Base-by-base conservation (phyloP, 2,888 invertebrate genomes). In the Conops quadrifasciatus region DNA sequence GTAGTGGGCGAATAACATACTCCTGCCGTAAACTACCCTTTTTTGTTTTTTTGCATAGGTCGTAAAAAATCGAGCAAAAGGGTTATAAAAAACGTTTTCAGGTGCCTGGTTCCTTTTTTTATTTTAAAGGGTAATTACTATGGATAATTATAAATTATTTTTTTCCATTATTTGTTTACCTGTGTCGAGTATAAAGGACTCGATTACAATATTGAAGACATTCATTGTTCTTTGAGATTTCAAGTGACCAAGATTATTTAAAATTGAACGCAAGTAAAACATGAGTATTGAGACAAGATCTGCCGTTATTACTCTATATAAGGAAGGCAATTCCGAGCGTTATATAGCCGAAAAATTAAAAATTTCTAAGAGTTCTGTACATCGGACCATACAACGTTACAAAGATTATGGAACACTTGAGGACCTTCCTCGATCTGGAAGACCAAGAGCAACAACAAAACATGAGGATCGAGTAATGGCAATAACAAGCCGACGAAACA, bases 81-180 rank as follows among this genome's bases (percentile, higher is more conserved):
- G 28, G 13, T 15, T 49, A 64, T 64, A 36, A 65, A 65, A 51
- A 64, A 15, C 21, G 26, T 49, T 30, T 65, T 28, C 59, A 56
- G 49, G 63, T 36, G n/a, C n/a, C n/a, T n/a, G n/a, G n/a, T n/a
- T n/a, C n/a, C n/a, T n/a, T n/a, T n/a, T n/a, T n/a, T n/a, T n/a
- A n/a, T n/a, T n/a, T n/a, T n/a, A n/a, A n/a, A n/a, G n/a, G n/a
- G n/a, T n/a, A n/a, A n/a, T n/a, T n/a, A n/a, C n/a, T n/a, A n/a
- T n/a, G n/a, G n/a, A n/a, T n/a, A n/a, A n/a, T n/a, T n/a, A n/a
- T n/a, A n/a, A n/a, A n/a, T n/a, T n/a, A n/a, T n/a, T n/a, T n/a
- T n/a, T n/a, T n/a, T n/a, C n/a, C n/a, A n/a, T n/a, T n/a, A n/a
- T n/a, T 49, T 49, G 15, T 65, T 43, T 43, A 64, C 64, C 47